phyloP scores from a whole-genome alignment of 2,797 vertebrate genomes.

The Protosalanx chinensis region DNA sequence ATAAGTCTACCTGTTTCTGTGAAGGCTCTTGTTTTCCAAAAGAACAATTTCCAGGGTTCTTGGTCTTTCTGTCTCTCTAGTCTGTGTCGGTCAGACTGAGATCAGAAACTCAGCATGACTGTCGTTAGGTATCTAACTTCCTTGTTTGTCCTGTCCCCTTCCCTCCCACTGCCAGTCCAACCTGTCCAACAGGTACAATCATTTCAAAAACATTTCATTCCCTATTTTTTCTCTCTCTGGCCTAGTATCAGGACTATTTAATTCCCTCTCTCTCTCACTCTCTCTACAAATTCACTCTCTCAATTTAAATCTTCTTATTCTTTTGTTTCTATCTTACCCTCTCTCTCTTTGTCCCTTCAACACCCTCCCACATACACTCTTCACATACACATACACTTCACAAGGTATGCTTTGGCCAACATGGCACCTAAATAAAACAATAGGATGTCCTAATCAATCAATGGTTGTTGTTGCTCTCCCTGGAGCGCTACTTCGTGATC shows the following conservation, averaged over 20 bases:
- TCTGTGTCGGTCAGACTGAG: background rate
- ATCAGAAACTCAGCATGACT: background rate
- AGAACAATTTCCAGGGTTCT: no score
- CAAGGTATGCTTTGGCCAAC: background rate
- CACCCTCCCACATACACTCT: background rate
- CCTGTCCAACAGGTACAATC: slow-evolving; percentile 31
- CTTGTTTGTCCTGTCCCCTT: background rate
- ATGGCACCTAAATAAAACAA: no score
- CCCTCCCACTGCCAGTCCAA: slow-evolving; percentile 11
- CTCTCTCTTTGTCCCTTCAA: background rate
- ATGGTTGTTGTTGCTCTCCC: no score
- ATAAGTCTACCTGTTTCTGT: background rate
- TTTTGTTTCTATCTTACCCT: background rate
- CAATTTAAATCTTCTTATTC: background rate
- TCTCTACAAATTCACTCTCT: background rate
- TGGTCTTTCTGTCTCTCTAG: background rate
- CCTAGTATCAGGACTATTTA: background rate
- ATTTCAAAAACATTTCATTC: no score
- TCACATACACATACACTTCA: no score
- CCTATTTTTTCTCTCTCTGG: background rate
- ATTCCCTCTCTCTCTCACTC: background rate
- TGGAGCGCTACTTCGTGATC: no score
- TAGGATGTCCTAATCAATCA: no score
- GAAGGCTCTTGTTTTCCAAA: background rate
- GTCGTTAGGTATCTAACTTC: background rate